phyloP scores from a whole-genome alignment of 2,888 invertebrate genomes.

The Protophormia terraenovae region DNA sequence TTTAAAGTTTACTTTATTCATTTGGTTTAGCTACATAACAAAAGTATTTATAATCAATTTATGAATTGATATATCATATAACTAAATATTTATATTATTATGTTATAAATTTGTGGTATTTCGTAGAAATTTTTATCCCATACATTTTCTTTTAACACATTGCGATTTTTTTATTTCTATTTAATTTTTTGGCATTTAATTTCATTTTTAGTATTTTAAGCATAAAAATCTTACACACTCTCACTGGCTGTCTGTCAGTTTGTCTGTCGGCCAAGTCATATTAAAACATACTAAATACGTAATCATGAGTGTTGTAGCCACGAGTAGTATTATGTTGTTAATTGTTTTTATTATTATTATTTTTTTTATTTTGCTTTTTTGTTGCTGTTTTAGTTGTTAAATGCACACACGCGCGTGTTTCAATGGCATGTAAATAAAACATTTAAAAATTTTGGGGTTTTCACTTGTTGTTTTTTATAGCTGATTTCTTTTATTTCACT shows the following conservation, averaged over 20 bases:
- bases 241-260: background rate
- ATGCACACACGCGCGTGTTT: constrained; percentile 45
- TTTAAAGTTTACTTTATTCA: too few relatives aligned
- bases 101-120: too few relatives aligned
- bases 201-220: background rate
- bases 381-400: constrained; percentile 9
- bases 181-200: too few relatives aligned
- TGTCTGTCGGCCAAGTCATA: background rate
- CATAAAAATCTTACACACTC: background rate
- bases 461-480: background rate
- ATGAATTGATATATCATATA: too few relatives aligned
- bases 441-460: background rate
- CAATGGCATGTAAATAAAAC: constrained; percentile 38
- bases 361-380: too few relatives aligned
- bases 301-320: background rate
- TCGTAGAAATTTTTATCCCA: too few relatives aligned
- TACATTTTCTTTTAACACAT: too few relatives aligned
- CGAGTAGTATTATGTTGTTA: background rate
- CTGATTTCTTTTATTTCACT: background rate
- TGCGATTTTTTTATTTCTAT: too few relatives aligned
- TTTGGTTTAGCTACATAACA: too few relatives aligned
- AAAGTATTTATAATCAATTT: too few relatives aligned
- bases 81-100: too few relatives aligned
- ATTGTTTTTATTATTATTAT: background rate
- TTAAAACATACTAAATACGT: background rate